Evolutionary conservation across 1,140 invertebrate genomes (phyloP), one percentile per base, ranked within the genome.

Genomic region (Zeugodacus cucurbitae): DNA sequence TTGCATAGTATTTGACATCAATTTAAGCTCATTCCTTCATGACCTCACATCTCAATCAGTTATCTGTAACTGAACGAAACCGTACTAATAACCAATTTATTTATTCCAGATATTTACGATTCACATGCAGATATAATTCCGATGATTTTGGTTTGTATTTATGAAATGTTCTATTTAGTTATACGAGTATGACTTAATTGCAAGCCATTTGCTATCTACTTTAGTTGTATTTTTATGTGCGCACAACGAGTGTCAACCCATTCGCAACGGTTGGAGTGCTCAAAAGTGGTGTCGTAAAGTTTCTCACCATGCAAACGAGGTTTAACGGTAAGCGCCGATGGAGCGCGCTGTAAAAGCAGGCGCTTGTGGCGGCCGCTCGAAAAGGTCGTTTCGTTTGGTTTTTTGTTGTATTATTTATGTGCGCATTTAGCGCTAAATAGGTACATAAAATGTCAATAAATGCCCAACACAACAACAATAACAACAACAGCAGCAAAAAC

Each of bases 391-490:
- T 74, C 20, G 34, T 37, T 1, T 41, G 34, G n/a, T n/a, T 74
- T 74, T 74, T 20, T 22, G 34, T 74, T 74, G 32, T 32, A 37
- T 74, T 74, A 74, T 74, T 74, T 74, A 74, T 74, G 67, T 74
- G 34, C 67, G 34, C 34, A 74, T 74, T 74, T 74, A 74, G 67
- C 22, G 67, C 67, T 74, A 74, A 74, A 74, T 74, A 74, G 67
- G 67, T 14, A 74, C 5, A 74, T 74, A 74, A 82, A 82, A 82
- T 82, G 41, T 82, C 74, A 82, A 48, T 48, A 82, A 82, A 41
- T 48, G 44, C 37, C 74, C 6, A 82, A 17, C 26, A n/a, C 20
- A 44, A 48, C 74, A 82, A 82, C 22, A 54, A 54, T 8, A 17
- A 37, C 26, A 70, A 70, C 14, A 32, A 8, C 22, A 48, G 3